Evolutionary conservation across 2,797 vertebrate genomes (phyloP), one percentile per base, ranked within the genome.

Genomic region (Oreonectes daqikongensis): DNA sequence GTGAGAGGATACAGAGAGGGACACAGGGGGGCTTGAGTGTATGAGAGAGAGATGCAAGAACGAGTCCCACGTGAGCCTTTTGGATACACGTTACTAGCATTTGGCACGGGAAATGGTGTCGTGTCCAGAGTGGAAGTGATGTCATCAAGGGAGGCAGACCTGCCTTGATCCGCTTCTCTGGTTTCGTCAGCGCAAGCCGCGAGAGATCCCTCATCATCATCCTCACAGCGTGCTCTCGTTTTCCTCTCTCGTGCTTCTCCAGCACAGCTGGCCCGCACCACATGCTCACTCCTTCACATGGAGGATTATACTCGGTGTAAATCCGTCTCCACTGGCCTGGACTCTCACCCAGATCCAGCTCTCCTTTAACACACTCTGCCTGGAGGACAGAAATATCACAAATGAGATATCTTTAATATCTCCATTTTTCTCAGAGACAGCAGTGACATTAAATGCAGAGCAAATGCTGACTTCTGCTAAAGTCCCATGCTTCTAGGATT

Each of bases 171-270:
- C 83, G 87, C 89, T 85, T 85, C 85, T 88, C 83, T 81, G 50
- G 82, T 85, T 86, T 84, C 85, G 87, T 88, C 69, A 60, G 61
- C 60, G 66, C 60, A 32, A 69, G 72, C 88, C 86, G 76, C 80
- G 77, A 69, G 89, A 87, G 91, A 91, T 74, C 88, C 90, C 90
- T 94, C 91, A 92, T 93, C 91, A 93, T 93, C 91, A 92, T 88
- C 88, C 88, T 90, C 88, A 78, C 87, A 90, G 89, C 90, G 82
- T 86, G 86, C 89, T 87, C 86, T 87, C 88, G 87, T 88, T 88
- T 89, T 87, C 86, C 84, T 86, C 88, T 84, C 87, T 87, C 83
- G 86, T 84, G 87, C 82, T 88, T 88, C 85, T 88, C 90, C 83
- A 87, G 89, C 91, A 90, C 91, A 91, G 90, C 90, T 90, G 90